Evolutionary conservation across 2,888 invertebrate species (phyloP).

Genomic region (Lithophane socia): DNA sequence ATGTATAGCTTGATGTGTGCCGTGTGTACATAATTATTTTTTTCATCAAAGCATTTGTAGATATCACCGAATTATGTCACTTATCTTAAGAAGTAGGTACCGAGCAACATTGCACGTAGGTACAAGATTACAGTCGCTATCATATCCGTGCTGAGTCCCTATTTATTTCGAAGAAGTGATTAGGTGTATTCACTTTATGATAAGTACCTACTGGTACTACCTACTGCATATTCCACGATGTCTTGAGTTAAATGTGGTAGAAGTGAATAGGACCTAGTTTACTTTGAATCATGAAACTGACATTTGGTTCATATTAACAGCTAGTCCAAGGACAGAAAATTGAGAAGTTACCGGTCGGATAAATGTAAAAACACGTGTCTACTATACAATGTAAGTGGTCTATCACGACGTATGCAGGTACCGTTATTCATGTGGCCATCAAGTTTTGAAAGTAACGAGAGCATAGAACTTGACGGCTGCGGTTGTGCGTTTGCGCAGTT

Average conservation of each 20-base stretch:
- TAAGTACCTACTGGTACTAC: not conserved
- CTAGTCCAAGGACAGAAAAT: not conserved
- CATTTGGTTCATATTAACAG: not conserved
- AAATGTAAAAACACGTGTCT: too few species aligned
- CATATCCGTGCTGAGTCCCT: conserved; percentile 25
- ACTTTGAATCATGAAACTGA: not conserved
- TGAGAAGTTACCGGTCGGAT: too few species aligned
- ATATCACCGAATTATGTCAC: conserved; percentile 3
- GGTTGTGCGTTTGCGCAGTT: conserved; percentile 6
- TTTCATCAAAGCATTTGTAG: conserved; percentile 18
- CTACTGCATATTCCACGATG: not conserved
- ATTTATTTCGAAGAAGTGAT: conserved; percentile 24
- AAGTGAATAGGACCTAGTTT: not conserved
- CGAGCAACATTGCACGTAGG: conserved; percentile 20
- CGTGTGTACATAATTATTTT: not conserved
- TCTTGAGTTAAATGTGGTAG: not conserved
- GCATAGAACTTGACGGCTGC: not conserved
- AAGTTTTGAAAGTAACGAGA: conserved; percentile 20
- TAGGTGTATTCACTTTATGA: not conserved
- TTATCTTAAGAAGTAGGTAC: conserved; percentile 18
- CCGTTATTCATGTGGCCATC: conserved; percentile 32
- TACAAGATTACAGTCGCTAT: conserved; percentile 37
- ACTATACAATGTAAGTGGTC: conserved; percentile 1
- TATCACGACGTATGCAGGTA: conserved; percentile 9
- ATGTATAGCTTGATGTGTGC: too few species aligned